Evolutionary conservation across 2,888 invertebrate genomes (phyloP).

Genomic region (Heliconius sara): DNA sequence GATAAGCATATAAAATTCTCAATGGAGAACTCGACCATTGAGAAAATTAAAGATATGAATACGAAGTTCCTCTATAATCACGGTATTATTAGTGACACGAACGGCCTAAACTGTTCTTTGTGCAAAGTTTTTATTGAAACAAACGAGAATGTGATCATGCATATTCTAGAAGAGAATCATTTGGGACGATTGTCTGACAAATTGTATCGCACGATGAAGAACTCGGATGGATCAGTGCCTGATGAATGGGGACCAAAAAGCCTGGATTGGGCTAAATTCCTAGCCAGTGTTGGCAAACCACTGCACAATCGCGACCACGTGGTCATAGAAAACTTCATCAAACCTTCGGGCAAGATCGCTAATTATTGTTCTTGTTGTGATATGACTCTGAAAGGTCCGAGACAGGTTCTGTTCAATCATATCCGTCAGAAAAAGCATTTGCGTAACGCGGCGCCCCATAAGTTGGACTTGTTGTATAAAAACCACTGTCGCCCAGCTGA

Average conservation of each 20-base stretch:
- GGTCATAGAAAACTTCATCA: constrained; percentile 78
- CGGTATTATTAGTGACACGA: constrained; percentile 57
- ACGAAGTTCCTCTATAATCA: constrained; percentile 68
- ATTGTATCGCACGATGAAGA: constrained; percentile 67
- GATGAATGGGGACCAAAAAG: constrained; percentile 80
- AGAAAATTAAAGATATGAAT: constrained; percentile 73
- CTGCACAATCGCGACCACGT: constrained; percentile 73
- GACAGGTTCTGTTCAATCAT: constrained; percentile 78
- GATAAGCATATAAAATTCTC: constrained; percentile 71
- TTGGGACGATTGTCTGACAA: constrained; percentile 73
- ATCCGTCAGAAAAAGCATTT: constrained; percentile 80
- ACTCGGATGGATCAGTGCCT: constrained; percentile 67
- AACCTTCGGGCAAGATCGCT: constrained; percentile 74
- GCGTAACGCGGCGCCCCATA: constrained; percentile 75
- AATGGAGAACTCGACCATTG: constrained; percentile 62
- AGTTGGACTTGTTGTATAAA: constrained; percentile 69
- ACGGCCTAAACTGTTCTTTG: constrained; percentile 62
- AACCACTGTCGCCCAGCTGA: constrained; percentile 75
- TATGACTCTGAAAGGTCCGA: constrained; percentile 75
- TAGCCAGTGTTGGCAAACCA: constrained; percentile 76
- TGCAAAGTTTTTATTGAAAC: constrained; percentile 66
- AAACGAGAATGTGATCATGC: constrained; percentile 65
- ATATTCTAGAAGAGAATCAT: constrained; percentile 76
- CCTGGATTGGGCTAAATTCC: constrained; percentile 76
- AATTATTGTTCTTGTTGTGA: constrained; percentile 78